Conservation (phyloP, 1,140 invertebrate genomes). For the Aplysia californica region DNA sequence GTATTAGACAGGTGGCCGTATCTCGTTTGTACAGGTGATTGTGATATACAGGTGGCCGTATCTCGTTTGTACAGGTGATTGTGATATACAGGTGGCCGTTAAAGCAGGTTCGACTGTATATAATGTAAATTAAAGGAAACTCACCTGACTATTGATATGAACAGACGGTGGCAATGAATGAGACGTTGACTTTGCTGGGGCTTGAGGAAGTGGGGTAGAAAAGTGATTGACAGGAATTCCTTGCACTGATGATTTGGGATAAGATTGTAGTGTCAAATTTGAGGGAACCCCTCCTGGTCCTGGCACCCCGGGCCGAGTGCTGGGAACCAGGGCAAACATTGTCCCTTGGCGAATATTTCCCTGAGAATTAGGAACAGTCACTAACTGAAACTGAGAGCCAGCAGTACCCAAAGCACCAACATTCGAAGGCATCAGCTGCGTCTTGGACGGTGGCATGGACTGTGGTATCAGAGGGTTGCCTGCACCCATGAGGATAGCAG, state of each 20-base stretch:
- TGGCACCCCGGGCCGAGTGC: neutral
- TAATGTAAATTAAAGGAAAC: neutral
- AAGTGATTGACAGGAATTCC: neutral
- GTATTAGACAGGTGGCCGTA: too few relatives aligned
- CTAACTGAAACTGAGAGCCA: neutral
- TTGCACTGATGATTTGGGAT: neutral
- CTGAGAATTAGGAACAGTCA: neutral
- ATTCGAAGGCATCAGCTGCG: neutral
- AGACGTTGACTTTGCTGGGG: neutral
- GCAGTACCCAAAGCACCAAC: neutral
- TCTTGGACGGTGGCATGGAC: neutral
- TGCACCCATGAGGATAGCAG: neutral
- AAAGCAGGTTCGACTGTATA: too few relatives aligned
- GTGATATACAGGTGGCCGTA: too few relatives aligned
- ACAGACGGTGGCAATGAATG: constrained; percentile 8
- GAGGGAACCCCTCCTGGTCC: neutral
- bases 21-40: too few relatives aligned
- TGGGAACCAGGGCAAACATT: neutral
- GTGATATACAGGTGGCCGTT: too few relatives aligned
- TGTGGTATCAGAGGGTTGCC: neutral
- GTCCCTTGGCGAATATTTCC: too few relatives aligned
- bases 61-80: too few relatives aligned
- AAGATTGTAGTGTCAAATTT: neutral
- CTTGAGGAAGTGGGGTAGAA: neutral
- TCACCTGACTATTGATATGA: constrained; percentile 13